Percentiles rank a stretch among this genome's conserved stretches.
These are phyloP conservation scores for Paguma larvata DNA, from an alignment of 2,797 vertebrate genomes.

Conservation along the genomic window DNA sequence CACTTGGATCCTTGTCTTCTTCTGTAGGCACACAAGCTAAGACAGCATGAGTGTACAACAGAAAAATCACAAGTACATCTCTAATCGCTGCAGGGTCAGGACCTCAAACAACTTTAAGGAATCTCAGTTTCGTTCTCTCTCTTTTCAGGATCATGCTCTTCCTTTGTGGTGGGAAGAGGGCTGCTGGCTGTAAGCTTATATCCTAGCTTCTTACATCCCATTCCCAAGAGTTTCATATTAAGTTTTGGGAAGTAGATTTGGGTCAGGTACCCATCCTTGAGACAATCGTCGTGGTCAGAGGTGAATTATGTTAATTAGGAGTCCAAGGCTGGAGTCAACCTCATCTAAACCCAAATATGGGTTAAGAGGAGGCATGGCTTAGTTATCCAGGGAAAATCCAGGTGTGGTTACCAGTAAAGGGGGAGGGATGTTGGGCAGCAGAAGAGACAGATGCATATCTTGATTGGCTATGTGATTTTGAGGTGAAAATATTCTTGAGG, in stretches of 20 bases:
- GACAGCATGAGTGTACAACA: background rate
- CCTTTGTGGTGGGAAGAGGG: background rate
- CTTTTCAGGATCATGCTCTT: background rate
- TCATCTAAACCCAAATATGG: background rate
- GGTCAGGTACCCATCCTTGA: background rate
- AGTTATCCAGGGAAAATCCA: background rate
- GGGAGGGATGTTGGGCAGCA: background rate
- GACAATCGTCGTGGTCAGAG: background rate
- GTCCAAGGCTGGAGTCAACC: background rate
- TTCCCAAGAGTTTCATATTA: background rate
- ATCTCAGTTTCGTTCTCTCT: background rate
- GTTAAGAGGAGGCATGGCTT: background rate
- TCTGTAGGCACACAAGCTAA: background rate
- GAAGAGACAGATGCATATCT: background rate
- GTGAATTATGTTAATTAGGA: background rate
- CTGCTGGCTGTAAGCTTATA: background rate
- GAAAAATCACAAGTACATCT: background rate
- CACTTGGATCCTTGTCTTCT: background rate
- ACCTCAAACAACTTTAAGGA: background rate
- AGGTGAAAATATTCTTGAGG: background rate
- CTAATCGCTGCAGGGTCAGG: background rate
- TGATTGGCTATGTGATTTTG: background rate
- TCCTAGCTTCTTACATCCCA: background rate
- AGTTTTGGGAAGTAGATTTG: background rate
- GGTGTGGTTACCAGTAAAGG: background rate